These are phyloP conservation scores for Melanostoma scalare DNA, from an alignment of 2,888 invertebrate species.

Conservation along the genomic window DNA sequence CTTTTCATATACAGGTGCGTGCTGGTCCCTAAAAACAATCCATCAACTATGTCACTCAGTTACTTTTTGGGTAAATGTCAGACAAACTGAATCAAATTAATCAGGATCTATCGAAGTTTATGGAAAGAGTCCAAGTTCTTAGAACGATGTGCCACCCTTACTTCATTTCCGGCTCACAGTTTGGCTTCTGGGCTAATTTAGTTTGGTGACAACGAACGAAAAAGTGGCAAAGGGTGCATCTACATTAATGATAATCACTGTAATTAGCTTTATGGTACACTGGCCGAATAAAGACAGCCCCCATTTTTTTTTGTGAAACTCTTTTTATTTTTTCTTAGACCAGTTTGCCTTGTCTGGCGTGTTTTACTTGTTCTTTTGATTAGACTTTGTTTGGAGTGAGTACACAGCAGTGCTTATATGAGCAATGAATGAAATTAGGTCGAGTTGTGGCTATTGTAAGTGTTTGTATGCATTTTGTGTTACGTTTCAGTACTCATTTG, in stretches of 20 bases:
- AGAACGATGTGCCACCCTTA: neutral
- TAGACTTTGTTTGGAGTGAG: slow-evolving; percentile 40
- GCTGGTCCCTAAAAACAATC: slow-evolving; percentile 41
- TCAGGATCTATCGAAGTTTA: slow-evolving; percentile 39
- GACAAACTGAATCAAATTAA: slow-evolving; percentile 24
- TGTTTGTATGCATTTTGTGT: slow-evolving; percentile 20
- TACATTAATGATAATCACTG: slow-evolving; percentile 48
- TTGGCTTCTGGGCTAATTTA: slow-evolving; percentile 40
- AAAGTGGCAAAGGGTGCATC: slow-evolving; percentile 28
- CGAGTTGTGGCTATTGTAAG: slow-evolving; percentile 36
- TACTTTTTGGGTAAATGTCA: slow-evolving; percentile 36
- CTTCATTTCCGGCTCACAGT: slow-evolving; percentile 16
- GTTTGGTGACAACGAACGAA: neutral
- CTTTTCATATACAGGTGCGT: slow-evolving; percentile 7
- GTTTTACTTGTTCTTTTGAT: slow-evolving; percentile 37
- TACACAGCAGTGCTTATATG: slow-evolving; percentile 7
- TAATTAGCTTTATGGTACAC: slow-evolving; percentile 47
- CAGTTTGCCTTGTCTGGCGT: slow-evolving; percentile 4
- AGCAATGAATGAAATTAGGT: slow-evolving; percentile 50
- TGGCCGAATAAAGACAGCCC: slow-evolving; percentile 5
- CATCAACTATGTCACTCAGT: slow-evolving; percentile 31
- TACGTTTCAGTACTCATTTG: slow-evolving; percentile 23
- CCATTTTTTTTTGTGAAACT: slow-evolving; percentile 5
- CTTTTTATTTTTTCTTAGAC: slow-evolving; percentile 7
- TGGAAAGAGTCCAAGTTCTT: slow-evolving; percentile 11